A percentile compares a stretch with the other conserved stretches of the same genome.
These are phyloP conservation scores for Agrypnia vestita DNA, from an alignment of 1,140 invertebrate species.

Conservation along the genomic window DNA sequence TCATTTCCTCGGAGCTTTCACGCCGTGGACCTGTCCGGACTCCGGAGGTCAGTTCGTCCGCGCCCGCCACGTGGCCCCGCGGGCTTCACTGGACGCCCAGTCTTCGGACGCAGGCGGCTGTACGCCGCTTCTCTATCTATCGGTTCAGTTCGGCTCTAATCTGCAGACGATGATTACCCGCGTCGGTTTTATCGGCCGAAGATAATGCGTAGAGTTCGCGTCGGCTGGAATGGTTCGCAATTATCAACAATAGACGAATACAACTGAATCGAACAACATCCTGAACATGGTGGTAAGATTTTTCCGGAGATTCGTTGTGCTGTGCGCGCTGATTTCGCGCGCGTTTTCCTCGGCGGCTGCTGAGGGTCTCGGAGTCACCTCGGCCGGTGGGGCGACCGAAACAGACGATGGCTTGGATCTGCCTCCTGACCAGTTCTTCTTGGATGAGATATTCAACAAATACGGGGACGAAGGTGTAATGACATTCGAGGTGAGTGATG, in stretches of 20 bases:
- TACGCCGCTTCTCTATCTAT: conserved; percentile 1
- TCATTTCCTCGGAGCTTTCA: not conserved
- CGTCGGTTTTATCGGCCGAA: not conserved
- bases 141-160: conserved; percentile 12
- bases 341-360: conserved; percentile 52
- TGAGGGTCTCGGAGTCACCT: conserved; percentile 61
- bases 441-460: conserved; percentile 75
- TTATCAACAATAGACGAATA: not conserved
- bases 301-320: conserved; percentile 64
- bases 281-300: conserved; percentile 58
- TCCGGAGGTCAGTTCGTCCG: not conserved
- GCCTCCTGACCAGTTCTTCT: conserved; percentile 70
- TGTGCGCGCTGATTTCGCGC: conserved; percentile 64
- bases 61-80: conserved; percentile 22
- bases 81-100: not conserved
- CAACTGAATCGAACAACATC: not conserved
- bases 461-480: conserved; percentile 76
- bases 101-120: not conserved
- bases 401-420: conserved; percentile 61
- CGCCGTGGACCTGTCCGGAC: not conserved
- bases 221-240: not conserved
- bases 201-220: not conserved
- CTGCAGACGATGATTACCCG: not conserved
- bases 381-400: conserved; percentile 54
- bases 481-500: conserved; percentile 76